phyloP scores from a whole-genome alignment of 1,140 invertebrate genomes.

The Drosophila ercepeae region DNA sequence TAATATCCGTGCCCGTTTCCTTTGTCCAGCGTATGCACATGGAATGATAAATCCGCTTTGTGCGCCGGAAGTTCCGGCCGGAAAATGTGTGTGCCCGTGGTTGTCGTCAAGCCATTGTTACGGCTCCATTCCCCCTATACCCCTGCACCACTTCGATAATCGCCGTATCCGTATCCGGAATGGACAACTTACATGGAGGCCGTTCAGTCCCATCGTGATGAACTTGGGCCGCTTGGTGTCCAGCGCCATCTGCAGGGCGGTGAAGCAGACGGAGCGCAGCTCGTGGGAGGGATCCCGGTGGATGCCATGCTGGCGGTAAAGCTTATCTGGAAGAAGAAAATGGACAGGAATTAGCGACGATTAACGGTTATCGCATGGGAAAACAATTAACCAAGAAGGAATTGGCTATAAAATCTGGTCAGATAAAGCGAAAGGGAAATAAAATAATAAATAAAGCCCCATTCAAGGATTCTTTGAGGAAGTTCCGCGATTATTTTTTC shows the following conservation, averaged over 20 bases:
- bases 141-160: constrained; percentile 19
- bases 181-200: constrained; percentile 90
- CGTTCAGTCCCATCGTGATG: constrained; percentile 91
- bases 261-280: constrained; percentile 91
- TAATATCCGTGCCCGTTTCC: background rate
- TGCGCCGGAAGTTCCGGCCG: constrained; percentile 40
- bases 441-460: background rate
- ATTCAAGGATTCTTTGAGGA: background rate
- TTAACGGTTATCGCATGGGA: constrained; percentile 32
- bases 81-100: constrained; percentile 42
- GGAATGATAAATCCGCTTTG: constrained; percentile 44
- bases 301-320: constrained; percentile 91
- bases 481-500: background rate
- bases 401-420: constrained; percentile 17
- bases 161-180: constrained; percentile 24
- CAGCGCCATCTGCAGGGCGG: constrained; percentile 92
- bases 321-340: constrained; percentile 87
- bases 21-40: constrained; percentile 10
- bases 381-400: constrained; percentile 15
- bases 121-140: background rate
- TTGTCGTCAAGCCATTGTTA: constrained; percentile 18
- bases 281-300: constrained; percentile 92
- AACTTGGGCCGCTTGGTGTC: constrained; percentile 94
- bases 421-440: constrained; percentile 6
- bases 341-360: constrained; percentile 30